Base-by-base conservation (phyloP, 2,888 invertebrate species). In the Agrotis puta region DNA sequence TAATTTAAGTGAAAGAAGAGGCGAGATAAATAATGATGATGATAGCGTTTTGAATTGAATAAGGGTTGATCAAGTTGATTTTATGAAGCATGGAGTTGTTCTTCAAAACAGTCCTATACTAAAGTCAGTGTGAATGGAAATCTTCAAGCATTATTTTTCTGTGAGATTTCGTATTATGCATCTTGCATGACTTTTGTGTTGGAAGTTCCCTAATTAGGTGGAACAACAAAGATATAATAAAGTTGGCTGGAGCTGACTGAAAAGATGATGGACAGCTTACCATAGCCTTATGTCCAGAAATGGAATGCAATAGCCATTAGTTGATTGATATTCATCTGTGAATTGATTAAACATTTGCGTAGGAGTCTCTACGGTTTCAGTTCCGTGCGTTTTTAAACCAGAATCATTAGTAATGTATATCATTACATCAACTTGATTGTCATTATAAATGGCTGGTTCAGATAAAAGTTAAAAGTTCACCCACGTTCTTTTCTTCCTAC, bases 401-500 rank as follows among this genome's bases (percentile, higher is more conserved):
- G 61, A 61, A 73, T 54, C 65, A 80, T 76, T 75, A 77, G 51
- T 65, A 20, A 48, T 22, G 61, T 20, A 33, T 45, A 67, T 57
- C 51, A 56, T 54, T 53, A 22, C 61, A 24, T 58, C 59, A 62
- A 69, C 47, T 66, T 72, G 27, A 51, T 77, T 71, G 73, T 85
- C 81, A 81, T 76, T 74, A 87, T 81, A 68, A 85, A 82, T 64
- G 53, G 27, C 16, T 63, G 53, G 58, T 68, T 73, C 58, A 63
- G 68, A 85, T 79, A 77, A 86, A 85, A 81, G 77, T 85, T 85
- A 72, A 56, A 76, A 73, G 61, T 59, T 50, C 79, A 47, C 74
- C 74, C 54, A 81, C 77, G 58, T 64, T 66, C 48, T 47, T 64
- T 77, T 79, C 68, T 66, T 53, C 18, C 9, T 74, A 61, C 68